These are phyloP conservation scores for Eristalis intricaria DNA, from an alignment of 2,888 invertebrate species.

Conservation along the genomic window DNA sequence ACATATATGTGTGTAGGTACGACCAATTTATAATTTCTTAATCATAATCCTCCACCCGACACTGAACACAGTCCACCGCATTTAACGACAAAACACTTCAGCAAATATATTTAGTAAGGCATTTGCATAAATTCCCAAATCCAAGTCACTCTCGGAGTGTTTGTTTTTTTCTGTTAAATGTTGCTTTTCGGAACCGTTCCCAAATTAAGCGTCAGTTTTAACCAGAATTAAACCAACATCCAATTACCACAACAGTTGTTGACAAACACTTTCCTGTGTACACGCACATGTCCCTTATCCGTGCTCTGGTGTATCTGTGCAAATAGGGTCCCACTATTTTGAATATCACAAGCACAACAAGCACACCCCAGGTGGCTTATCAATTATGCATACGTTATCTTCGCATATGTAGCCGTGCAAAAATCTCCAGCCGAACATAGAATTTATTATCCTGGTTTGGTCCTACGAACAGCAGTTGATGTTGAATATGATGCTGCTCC, in stretches of 20 bases:
- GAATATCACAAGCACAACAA: slow-evolving; percentile 17
- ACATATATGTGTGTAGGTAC: no score
- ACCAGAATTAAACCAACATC: not conserved
- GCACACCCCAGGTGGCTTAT: slow-evolving; percentile 35
- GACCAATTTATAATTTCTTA: not conserved
- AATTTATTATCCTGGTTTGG: slow-evolving; percentile 37
- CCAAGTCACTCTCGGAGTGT: not conserved
- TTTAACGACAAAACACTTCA: not conserved
- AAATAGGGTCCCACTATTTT: slow-evolving; percentile 18
- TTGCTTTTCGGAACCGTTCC: not conserved
- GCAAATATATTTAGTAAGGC: not conserved
- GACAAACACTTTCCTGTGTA: not conserved
- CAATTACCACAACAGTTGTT: slow-evolving; percentile 7
- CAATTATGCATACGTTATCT: slow-evolving; percentile 55
- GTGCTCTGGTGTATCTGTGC: not conserved
- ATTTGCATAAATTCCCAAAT: not conserved
- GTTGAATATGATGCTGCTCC: slow-evolving; percentile 10
- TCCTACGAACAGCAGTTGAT: not conserved
- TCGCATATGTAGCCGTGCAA: slow-evolving; percentile 24
- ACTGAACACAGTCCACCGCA: not conserved
- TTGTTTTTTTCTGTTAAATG: not conserved
- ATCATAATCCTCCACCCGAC: not conserved
- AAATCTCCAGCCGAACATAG: slow-evolving; percentile 29
- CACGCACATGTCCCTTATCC: not conserved
- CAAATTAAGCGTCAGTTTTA: not conserved